Percentiles rank a stretch among this genome's conserved stretches.
Conservation (phyloP, 2,113 vertebrate genomes). For the Castor canadensis region DNA sequence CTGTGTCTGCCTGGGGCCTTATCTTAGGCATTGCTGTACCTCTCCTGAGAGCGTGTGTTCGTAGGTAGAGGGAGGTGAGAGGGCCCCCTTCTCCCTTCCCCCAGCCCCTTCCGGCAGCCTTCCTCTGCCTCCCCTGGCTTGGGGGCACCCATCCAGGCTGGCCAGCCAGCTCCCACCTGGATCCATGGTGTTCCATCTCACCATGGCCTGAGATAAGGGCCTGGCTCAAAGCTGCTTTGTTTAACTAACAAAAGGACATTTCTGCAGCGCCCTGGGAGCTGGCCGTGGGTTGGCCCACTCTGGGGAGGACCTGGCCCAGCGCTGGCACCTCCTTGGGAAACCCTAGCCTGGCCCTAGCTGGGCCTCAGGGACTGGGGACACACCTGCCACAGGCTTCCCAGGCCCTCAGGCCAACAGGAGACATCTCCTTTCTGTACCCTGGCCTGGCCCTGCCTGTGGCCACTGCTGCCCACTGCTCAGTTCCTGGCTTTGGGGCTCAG, state of each 20-base stretch:
- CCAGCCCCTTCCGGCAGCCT: not conserved
- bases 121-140: not conserved
- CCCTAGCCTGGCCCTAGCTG: conserved; percentile 40
- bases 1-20: not conserved
- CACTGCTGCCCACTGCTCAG: not conserved
- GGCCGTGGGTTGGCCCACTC: not conserved
- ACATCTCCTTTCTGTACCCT: conserved; percentile 23
- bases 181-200: conserved; percentile 40
- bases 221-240: conserved; percentile 67
- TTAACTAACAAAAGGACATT: conserved; percentile 74
- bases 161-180: conserved; percentile 14
- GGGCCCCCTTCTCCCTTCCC: not conserved
- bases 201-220: conserved; percentile 59
- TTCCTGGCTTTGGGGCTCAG: not conserved
- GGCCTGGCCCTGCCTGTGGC: not conserved
- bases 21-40: too few species aligned
- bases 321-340: conserved; percentile 63
- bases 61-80: too few species aligned
- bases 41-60: not conserved
- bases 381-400: conserved; percentile 60
- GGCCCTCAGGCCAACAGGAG: conserved; percentile 22
- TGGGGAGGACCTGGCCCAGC: not conserved
- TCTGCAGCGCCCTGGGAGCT: conserved; percentile 37
- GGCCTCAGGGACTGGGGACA: not conserved
- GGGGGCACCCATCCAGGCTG: not conserved